These are phyloP conservation scores for Brachystomella parvula DNA, from an alignment of 1,140 invertebrate genomes.

Conservation along the genomic window DNA sequence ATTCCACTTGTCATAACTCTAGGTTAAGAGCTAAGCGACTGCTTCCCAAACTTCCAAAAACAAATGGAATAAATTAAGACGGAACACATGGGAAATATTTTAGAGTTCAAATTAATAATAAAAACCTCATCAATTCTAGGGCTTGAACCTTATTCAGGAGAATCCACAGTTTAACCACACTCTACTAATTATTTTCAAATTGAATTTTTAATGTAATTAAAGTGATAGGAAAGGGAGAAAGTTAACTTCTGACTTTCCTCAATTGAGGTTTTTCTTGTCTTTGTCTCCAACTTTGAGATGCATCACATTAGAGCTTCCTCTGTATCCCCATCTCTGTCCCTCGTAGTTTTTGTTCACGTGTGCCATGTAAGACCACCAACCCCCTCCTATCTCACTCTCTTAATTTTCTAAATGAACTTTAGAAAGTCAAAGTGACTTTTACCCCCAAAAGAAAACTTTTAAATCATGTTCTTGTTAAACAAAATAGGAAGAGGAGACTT, in stretches of 20 bases:
- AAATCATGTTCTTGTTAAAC: constrained; percentile 11
- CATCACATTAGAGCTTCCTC: not conserved
- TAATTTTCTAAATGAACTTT: not conserved
- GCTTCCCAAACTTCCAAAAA: not conserved
- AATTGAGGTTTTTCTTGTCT: not conserved
- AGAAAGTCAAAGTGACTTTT: not conserved
- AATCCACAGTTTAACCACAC: not conserved
- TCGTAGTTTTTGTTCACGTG: not conserved
- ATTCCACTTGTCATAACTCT: not conserved
- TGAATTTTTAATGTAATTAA: not conserved
- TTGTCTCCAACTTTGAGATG: not conserved
- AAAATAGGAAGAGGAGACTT: not conserved
- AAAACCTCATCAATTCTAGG: not conserved
- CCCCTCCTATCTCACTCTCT: not conserved
- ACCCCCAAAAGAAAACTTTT: not conserved
- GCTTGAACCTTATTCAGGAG: not conserved
- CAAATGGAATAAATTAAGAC: not conserved
- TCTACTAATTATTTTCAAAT: not conserved
- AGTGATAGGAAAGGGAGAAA: not conserved
- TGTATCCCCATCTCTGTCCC: not conserved
- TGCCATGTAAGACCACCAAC: not conserved
- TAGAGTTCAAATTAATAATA: not conserved
- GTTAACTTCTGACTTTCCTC: not conserved
- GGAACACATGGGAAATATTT: not conserved
- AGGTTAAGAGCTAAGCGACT: not conserved